These are phyloP conservation scores for Etheostoma nigrum DNA, from an alignment of 2,797 vertebrate genomes.

Conservation along the genomic window DNA sequence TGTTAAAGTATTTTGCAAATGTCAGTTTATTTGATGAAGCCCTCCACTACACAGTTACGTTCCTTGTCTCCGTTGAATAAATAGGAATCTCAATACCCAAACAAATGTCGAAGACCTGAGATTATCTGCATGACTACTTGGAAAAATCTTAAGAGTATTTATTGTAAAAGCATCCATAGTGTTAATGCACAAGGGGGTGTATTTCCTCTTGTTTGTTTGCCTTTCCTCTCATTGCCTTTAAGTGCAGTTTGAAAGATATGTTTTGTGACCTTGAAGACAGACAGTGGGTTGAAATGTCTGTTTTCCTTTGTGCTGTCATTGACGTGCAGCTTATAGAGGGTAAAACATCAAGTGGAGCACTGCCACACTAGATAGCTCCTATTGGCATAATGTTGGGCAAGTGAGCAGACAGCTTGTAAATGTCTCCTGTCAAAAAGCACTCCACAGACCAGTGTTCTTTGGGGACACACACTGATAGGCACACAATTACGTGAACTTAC, in stretches of 20 bases:
- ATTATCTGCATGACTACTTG: constrained; percentile 32
- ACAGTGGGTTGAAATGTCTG: constrained; percentile 34
- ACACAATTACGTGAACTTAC: constrained; percentile 47
- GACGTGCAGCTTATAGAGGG: constrained; percentile 26
- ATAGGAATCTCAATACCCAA: constrained; percentile 21
- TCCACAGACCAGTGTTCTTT: constrained; percentile 48
- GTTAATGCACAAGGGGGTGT: constrained; percentile 17
- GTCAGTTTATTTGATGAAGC: constrained; percentile 34
- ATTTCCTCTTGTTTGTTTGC: constrained; percentile 37
- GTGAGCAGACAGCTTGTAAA: constrained; percentile 49
- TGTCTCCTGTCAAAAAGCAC: constrained; percentile 70
- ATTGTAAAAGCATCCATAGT: background rate
- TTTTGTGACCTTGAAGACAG: constrained; percentile 51
- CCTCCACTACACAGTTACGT: background rate
- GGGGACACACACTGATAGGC: constrained; percentile 37
- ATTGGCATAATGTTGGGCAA: constrained; percentile 52
- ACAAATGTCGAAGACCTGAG: constrained; percentile 22
- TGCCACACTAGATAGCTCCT: constrained; percentile 47
- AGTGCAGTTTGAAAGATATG: constrained; percentile 51
- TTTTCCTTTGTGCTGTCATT: constrained; percentile 28
- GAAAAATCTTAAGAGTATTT: constrained; percentile 17
- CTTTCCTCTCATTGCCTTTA: constrained; percentile 45
- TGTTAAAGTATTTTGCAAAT: constrained; percentile 32
- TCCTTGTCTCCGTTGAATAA: constrained; percentile 21
- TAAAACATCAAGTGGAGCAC: constrained; percentile 57